Percentiles rank a stretch among this genome's conserved stretches.
Evolutionary conservation across 2,888 invertebrate genomes (phyloP).

Genomic region (Caenorhabditis japonica): DNA sequence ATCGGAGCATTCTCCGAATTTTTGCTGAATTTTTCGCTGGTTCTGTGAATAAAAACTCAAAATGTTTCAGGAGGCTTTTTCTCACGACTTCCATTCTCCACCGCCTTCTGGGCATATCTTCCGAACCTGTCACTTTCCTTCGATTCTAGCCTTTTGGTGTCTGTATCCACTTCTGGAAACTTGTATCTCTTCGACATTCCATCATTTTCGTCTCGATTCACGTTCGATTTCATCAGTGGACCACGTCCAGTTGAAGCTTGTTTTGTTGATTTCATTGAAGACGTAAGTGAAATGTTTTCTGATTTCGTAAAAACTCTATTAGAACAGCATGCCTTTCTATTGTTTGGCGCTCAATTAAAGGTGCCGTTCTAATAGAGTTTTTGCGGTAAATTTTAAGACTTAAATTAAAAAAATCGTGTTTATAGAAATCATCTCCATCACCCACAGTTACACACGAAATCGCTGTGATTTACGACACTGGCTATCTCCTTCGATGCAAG

Average conservation of each 20-base stretch:
- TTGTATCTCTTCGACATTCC: slow-evolving; percentile 58
- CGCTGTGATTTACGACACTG: slow-evolving; percentile 57
- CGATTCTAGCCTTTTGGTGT: slow-evolving; percentile 28
- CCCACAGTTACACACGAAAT: too few relatives aligned
- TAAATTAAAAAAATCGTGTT: too few relatives aligned
- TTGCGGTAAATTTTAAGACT: background rate
- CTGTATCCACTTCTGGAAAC: slow-evolving; percentile 57
- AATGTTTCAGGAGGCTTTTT: slow-evolving; percentile 48
- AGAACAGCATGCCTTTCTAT: background rate
- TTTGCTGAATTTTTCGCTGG: too few relatives aligned
- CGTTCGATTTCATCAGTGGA: slow-evolving; percentile 50
- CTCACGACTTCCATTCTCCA: slow-evolving; percentile 52
- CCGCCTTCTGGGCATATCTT: slow-evolving; percentile 45
- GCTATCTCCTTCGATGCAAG: slow-evolving; percentile 47
- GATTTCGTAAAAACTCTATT: too few relatives aligned
- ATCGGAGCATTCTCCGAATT: too few relatives aligned
- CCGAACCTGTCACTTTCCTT: slow-evolving; percentile 48
- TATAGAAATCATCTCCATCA: too few relatives aligned
- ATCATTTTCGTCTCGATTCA: slow-evolving; percentile 26
- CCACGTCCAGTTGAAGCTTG: slow-evolving; percentile 53
- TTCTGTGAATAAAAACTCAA: too few relatives aligned
- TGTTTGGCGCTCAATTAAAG: too few relatives aligned
- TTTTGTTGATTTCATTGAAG: slow-evolving; percentile 48
- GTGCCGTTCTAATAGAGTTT: too few relatives aligned
- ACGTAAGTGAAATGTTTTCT: too few relatives aligned